Conservation (phyloP, 2,113 vertebrate species). For the Rhinoderma darwinii region DNA sequence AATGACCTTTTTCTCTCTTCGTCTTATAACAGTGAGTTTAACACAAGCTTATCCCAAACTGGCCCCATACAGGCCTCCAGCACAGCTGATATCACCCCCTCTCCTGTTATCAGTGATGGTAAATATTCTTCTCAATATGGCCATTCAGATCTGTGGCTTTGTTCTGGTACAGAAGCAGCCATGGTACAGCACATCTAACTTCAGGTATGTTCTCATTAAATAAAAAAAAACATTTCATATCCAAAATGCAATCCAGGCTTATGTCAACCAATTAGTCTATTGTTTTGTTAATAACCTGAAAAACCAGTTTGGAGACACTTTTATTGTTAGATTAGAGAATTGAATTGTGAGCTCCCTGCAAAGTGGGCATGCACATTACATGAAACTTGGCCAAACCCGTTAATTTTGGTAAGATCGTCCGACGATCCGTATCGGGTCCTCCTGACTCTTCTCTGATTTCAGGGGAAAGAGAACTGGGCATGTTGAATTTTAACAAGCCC, state of each 20-base stretch:
- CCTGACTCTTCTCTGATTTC: too few relatives aligned
- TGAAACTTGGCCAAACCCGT: too few relatives aligned
- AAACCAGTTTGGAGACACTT: neutral
- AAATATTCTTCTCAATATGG: slow-evolving; percentile 64
- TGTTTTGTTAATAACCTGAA: too few relatives aligned
- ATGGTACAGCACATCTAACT: slow-evolving; percentile 69
- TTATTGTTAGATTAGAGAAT: neutral
- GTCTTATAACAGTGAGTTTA: slow-evolving; percentile 68
- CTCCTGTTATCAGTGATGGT: slow-evolving; percentile 72
- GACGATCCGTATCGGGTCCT: too few relatives aligned
- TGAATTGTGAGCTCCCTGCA: too few relatives aligned
- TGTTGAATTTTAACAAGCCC: too few relatives aligned
- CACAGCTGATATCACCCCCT: slow-evolving; percentile 72
- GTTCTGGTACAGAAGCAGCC: slow-evolving; percentile 72
- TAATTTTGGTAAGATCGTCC: too few relatives aligned
- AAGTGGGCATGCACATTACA: too few relatives aligned
- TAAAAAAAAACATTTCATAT: neutral
- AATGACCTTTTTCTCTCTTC: neutral
- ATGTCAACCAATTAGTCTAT: neutral
- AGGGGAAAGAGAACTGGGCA: too few relatives aligned
- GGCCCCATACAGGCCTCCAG: slow-evolving; percentile 70
- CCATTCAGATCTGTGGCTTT: slow-evolving; percentile 67
- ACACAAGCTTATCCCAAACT: slow-evolving; percentile 72
- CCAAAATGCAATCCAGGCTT: neutral
- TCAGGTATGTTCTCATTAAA: slow-evolving; percentile 62